Base-by-base conservation (phyloP, 1,140 invertebrate genomes). In the Mactra quadrangularis region DNA sequence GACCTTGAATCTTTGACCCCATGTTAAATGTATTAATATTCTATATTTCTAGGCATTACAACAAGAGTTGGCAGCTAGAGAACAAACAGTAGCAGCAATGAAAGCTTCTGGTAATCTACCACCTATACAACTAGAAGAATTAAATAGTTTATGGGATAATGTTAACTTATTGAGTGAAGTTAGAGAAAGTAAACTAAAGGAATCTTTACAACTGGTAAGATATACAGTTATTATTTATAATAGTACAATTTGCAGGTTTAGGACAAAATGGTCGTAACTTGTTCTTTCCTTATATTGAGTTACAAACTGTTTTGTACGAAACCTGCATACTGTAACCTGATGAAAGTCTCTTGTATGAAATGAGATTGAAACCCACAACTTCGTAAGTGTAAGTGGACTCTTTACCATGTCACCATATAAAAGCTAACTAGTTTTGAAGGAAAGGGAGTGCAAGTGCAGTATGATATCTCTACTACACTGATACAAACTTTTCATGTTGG, bases 41-140 rank as follows among this genome's bases (percentile, higher is more conserved):
- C n/a, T n/a, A n/a, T n/a, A n/a, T 41, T 93, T 93, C 1, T 90
- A 96, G 95, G 95, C 95, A 87, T 97, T 99, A 89, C 97, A 99
- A 92, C 96, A 97, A 89, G 98, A 99, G 90, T 93, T 99, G 7
- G 95, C 97, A 85, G 97, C 96, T 60, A 95, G 98, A 17, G 95
- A 96, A 60, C 95, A 95, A 53, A 98, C 99, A 90, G 97, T 99
- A 95, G 98, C 97, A 3, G 97, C 97, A 3, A 95, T 96, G 84
- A 98, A 98, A 86, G 93, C 95, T 0, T 97, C 97, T 33, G 96
- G 96, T 1, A 96, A 95, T 81, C 62, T 91, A 3, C 95, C 96
- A 38, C 94, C 95, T 22, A 93, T 94, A 15, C 97, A 99, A 90
- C 93, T 98, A 22, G 95, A 95, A 4, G 96, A 98, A 88, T 93